phyloP scores from a whole-genome alignment of 2,888 invertebrate genomes.

The Zygogramma bicolorata region DNA sequence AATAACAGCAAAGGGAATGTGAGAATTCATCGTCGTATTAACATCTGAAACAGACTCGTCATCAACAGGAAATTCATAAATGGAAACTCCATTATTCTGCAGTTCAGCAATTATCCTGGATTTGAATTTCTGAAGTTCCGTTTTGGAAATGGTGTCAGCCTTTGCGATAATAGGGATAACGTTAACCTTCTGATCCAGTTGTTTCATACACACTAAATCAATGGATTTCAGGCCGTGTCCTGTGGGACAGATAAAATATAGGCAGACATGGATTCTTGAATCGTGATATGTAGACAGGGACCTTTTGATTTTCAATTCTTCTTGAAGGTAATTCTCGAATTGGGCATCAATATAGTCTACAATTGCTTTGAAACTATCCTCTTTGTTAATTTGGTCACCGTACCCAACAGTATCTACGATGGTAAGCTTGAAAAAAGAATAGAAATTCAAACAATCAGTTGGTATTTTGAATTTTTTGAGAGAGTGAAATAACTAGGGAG shows the following conservation, averaged over 20 bases:
- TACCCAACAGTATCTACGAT: constrained; percentile 99
- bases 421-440: constrained; percentile 77
- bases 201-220: constrained; percentile 99
- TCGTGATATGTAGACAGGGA: constrained; percentile 93
- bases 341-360: constrained; percentile 99
- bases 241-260: constrained; percentile 99
- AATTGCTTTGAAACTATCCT: constrained; percentile 98
- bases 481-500: too few relatives aligned
- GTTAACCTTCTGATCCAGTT: constrained; percentile 95
- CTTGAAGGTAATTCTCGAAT: constrained; percentile 98
- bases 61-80: constrained; percentile 98
- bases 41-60: constrained; percentile 95
- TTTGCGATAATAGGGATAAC: constrained; percentile 99
- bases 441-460: too few relatives aligned
- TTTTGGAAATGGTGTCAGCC: constrained; percentile 98
- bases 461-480: too few relatives aligned
- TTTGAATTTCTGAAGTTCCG: constrained; percentile 97
- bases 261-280: constrained; percentile 94
- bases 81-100: constrained; percentile 93
- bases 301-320: constrained; percentile 97
- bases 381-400: constrained; percentile 99
- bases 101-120: constrained; percentile 94
- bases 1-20: constrained; percentile 98
- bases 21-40: constrained; percentile 88
- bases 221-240: constrained; percentile 94